These are phyloP conservation scores for Heterodera schachtii DNA, from an alignment of 1,140 invertebrate species.

Conservation along the genomic window DNA sequence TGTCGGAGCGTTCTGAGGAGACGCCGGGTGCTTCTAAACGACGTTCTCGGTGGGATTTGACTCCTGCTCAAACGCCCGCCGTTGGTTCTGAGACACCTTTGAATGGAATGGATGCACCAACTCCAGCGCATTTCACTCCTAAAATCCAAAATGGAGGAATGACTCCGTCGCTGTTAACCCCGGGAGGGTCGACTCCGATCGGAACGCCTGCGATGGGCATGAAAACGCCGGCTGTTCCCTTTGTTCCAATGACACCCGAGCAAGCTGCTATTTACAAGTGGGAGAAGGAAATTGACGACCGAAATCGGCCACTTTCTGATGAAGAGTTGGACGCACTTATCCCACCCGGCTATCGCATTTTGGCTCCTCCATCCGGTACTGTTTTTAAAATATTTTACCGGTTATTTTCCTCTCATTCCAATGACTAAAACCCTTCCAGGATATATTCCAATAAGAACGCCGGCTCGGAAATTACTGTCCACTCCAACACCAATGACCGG, in stretches of 20 bases:
- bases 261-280: conserved; percentile 96
- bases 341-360: conserved; percentile 93
- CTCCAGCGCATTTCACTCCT: conserved; percentile 55
- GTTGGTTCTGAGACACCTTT: conserved; percentile 49
- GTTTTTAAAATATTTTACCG: conserved; percentile 2
- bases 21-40: conserved; percentile 90
- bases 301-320: conserved; percentile 91
- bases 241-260: conserved; percentile 94
- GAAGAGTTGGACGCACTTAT: conserved; percentile 96
- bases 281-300: conserved; percentile 97
- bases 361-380: conserved; percentile 40
- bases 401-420: conserved; percentile 78
- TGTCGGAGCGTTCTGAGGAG: conserved; percentile 77
- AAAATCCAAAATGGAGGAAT: conserved; percentile 57
- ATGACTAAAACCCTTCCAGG: conserved; percentile 72
- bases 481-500: conserved; percentile 91
- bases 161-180: conserved; percentile 76
- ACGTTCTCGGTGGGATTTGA: conserved; percentile 93
- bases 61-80: conserved; percentile 72
- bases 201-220: conserved; percentile 95
- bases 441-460: conserved; percentile 95
- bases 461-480: conserved; percentile 90
- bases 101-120: conserved; percentile 56
- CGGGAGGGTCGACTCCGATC: conserved; percentile 83
- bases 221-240: conserved; percentile 89